Evolutionary conservation across 2,797 vertebrate species (phyloP).

Genomic region (Spizella passerina): DNA sequence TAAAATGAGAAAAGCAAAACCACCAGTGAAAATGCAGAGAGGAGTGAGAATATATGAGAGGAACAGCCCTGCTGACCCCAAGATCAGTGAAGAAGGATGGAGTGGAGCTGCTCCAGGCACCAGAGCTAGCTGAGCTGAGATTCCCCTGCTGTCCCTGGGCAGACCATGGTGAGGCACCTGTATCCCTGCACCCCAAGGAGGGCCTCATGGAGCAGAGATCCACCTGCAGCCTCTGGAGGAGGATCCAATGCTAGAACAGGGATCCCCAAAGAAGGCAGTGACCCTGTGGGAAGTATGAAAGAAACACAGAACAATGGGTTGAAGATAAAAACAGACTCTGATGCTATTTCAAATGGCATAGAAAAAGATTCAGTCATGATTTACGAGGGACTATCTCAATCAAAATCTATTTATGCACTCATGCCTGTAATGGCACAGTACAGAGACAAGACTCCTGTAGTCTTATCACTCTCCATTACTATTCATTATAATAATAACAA

Average conservation of each 20-base stretch:
- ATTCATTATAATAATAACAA: not conserved
- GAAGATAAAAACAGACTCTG: not conserved
- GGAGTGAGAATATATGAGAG: not conserved
- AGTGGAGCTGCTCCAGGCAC: rapidly evolving
- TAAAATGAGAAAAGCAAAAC: not conserved
- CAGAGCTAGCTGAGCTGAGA: not conserved
- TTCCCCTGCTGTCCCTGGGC: rapidly evolving
- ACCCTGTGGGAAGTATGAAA: not conserved
- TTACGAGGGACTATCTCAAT: conserved; percentile 8
- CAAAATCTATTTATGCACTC: conserved; percentile 27
- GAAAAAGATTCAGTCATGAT: not conserved
- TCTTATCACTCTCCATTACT: not conserved
- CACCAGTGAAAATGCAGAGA: not conserved
- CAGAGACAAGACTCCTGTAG: not conserved
- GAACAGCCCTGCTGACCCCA: not conserved
- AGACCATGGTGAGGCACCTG: not conserved
- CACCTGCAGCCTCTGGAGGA: not conserved
- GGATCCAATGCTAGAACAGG: not conserved
- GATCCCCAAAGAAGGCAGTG: not conserved
- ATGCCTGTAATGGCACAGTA: conserved; percentile 7
- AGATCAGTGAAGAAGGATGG: not conserved
- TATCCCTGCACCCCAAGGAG: not conserved
- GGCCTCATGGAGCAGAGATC: rapidly evolving
- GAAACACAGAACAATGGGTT: not conserved
- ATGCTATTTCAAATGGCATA: not conserved